These are phyloP conservation scores for Macropus fuliginosus DNA, from an alignment of 2,797 vertebrate genomes.

Conservation along the genomic window DNA sequence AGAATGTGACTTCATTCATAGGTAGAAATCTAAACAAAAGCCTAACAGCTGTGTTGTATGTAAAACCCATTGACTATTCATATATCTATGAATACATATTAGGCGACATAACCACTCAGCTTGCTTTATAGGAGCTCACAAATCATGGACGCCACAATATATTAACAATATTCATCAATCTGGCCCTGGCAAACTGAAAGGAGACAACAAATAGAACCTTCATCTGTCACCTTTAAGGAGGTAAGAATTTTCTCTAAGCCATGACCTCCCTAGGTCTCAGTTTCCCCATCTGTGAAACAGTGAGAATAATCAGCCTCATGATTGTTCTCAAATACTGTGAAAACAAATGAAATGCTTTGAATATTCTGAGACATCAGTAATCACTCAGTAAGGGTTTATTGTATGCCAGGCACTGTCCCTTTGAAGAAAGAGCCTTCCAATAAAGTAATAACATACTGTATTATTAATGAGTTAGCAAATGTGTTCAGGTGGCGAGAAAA, in stretches of 20 bases:
- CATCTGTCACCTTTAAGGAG: neutral
- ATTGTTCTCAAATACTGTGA: neutral
- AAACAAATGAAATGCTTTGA: neutral
- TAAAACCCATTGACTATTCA: conserved; percentile 49
- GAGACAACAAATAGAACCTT: neutral
- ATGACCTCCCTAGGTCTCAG: neutral
- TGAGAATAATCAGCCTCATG: neutral
- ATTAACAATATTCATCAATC: neutral
- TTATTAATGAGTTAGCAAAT: neutral
- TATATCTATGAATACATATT: conserved; percentile 4
- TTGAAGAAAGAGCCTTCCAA: neutral
- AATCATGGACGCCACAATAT: neutral
- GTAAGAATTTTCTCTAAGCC: too few species aligned
- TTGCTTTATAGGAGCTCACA: conserved; percentile 27
- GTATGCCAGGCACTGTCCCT: neutral
- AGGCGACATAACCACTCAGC: conserved; percentile 18
- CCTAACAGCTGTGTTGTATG: conserved; percentile 59
- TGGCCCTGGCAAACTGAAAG: neutral
- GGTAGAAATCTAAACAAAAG: conserved; percentile 48
- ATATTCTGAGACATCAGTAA: neutral
- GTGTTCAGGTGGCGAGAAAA: neutral
- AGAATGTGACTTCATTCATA: neutral
- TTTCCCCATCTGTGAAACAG: neutral
- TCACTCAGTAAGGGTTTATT: neutral
- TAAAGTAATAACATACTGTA: neutral